These are phyloP conservation scores for Nomada flava DNA, from an alignment of 2,888 invertebrate genomes.

Conservation along the genomic window DNA sequence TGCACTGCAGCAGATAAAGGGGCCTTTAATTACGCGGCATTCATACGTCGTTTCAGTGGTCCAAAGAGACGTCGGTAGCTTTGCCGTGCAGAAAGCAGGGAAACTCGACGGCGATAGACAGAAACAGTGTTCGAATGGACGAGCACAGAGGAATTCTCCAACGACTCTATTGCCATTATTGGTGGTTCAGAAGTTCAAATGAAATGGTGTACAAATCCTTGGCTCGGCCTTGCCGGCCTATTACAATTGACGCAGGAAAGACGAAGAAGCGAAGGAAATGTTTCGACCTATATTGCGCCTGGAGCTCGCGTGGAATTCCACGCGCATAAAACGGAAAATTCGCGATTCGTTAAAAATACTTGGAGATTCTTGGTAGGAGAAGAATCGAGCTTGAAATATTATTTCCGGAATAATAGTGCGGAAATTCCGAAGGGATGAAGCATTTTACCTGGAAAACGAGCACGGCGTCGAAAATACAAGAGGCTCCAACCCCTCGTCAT, in stretches of 20 bases:
- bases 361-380: too few relatives aligned
- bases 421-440: too few relatives aligned
- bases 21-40: slow-evolving; percentile 26
- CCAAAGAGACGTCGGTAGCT: slow-evolving; percentile 21
- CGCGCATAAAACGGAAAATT: neutral
- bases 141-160: neutral
- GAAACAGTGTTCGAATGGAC: neutral
- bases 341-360: too few relatives aligned
- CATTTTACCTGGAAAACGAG: neutral
- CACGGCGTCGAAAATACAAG: neutral
- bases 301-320: too few relatives aligned
- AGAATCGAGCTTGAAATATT: too few relatives aligned
- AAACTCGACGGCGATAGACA: slow-evolving; percentile 17
- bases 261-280: neutral
- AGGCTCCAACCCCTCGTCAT: too few relatives aligned
- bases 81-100: slow-evolving; percentile 1
- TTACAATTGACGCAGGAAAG: neutral
- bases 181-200: slow-evolving; percentile 9
- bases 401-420: too few relatives aligned
- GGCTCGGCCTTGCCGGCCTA: neutral
- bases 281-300: too few relatives aligned
- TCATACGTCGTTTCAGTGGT: slow-evolving; percentile 7
- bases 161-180: neutral
- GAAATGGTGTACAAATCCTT: neutral
- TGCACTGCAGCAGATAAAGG: slow-evolving; percentile 5